Percentiles rank a stretch among this genome's conserved stretches.
These are phyloP conservation scores for Calypte anna DNA, from an alignment of 2,113 vertebrate genomes.

Conservation along the genomic window DNA sequence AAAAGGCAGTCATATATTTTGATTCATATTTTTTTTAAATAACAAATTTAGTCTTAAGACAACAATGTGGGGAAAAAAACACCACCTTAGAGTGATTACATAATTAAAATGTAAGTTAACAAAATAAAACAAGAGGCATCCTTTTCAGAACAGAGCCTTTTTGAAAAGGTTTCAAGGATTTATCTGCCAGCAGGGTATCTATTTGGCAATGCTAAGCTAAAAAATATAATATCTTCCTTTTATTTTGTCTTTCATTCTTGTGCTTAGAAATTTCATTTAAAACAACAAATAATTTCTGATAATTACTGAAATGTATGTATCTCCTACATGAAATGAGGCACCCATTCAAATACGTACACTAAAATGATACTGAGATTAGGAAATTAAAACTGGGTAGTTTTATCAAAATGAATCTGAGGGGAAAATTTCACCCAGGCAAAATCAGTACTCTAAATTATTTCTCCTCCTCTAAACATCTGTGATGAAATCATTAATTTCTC, in stretches of 20 bases:
- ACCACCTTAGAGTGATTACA: background rate
- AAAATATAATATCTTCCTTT: background rate
- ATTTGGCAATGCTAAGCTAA: background rate
- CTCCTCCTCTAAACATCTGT: constrained; percentile 32
- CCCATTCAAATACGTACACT: background rate
- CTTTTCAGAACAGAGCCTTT: background rate
- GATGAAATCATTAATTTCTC: constrained; percentile 28
- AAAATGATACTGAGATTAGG: background rate
- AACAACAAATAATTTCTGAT: background rate
- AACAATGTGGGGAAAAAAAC: fast-evolving
- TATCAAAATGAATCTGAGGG: background rate
- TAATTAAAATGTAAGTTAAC: background rate
- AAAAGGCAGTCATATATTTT: background rate
- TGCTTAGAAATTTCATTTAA: constrained; percentile 15
- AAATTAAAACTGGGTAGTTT: background rate
- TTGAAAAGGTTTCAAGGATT: background rate
- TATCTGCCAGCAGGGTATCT: background rate
- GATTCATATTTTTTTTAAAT: background rate
- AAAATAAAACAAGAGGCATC: background rate
- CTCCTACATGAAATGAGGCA: background rate
- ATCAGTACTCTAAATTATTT: background rate
- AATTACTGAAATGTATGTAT: background rate
- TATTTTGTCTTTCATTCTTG: background rate
- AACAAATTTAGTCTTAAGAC: background rate
- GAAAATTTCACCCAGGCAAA: background rate